phyloP scores from a whole-genome alignment of 92 coral and sea anemone species.

The Zoanthus gigantus region DNA sequence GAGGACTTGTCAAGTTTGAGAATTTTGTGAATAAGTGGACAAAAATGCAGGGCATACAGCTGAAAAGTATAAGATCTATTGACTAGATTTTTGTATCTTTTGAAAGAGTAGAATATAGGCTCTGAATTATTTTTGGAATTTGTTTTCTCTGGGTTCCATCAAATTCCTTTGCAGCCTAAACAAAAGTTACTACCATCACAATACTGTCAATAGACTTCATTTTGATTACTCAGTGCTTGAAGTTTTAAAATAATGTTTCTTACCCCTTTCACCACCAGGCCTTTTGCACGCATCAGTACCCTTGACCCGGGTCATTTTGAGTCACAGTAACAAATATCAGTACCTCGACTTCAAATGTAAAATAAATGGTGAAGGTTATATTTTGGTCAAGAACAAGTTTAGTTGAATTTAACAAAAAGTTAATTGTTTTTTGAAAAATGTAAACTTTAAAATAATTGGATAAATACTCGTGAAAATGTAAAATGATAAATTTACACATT shows the following conservation, averaged over 20 bases:
- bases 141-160: conserved; percentile 19
- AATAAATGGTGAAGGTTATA: too few relatives aligned
- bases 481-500: too few relatives aligned
- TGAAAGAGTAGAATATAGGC: conserved; percentile 22
- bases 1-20: conserved; percentile 18
- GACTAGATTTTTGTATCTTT: conserved; percentile 18
- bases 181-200: conserved; percentile 23
- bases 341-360: too few relatives aligned
- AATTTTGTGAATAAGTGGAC: conserved; percentile 8
- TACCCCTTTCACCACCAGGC: neutral
- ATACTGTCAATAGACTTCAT: conserved; percentile 16
- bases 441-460: too few relatives aligned
- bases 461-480: too few relatives aligned
- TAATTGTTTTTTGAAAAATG: too few relatives aligned
- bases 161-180: conserved; percentile 20
- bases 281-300: too few relatives aligned
- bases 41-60: conserved; percentile 26
- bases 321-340: too few relatives aligned
- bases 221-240: conserved; percentile 1
- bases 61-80: conserved; percentile 20
- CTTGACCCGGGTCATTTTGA: too few relatives aligned
- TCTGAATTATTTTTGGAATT: conserved; percentile 19
- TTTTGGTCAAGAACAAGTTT: too few relatives aligned
- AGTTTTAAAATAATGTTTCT: conserved; percentile 18
- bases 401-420: too few relatives aligned